A percentile compares a stretch with the other conserved stretches of the same genome.
phyloP scores from a whole-genome alignment of 1,140 invertebrate species.

The Calliopsis andreniformis region DNA sequence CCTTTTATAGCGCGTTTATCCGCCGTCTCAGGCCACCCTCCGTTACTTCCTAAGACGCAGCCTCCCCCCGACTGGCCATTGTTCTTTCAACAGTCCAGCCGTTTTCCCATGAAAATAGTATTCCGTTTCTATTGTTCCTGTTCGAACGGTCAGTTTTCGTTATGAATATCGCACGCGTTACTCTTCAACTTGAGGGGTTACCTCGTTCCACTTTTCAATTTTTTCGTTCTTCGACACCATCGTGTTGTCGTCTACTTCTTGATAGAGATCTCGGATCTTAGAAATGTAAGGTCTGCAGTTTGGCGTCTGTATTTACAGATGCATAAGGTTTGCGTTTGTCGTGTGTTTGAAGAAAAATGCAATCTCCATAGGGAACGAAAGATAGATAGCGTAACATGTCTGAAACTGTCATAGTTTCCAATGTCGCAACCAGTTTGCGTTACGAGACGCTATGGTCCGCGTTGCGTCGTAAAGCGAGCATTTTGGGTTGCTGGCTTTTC shows the following conservation, averaged over 20 bases:
- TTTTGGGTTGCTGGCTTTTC: neutral
- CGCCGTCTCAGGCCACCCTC: constrained; percentile 1
- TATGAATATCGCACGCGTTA: neutral
- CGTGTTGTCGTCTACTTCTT: too few species aligned
- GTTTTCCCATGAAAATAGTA: constrained; percentile 12
- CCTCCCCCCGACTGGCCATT: constrained; percentile 21
- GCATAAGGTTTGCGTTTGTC: too few species aligned
- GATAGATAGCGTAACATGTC: constrained; percentile 57
- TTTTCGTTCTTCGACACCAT: neutral
- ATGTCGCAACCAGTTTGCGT: neutral
- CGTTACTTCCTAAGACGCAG: neutral
- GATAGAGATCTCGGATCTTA: neutral
- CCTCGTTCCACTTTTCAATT: neutral
- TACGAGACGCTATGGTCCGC: constrained; percentile 31
- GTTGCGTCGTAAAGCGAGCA: neutral
- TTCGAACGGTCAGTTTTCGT: constrained; percentile 8
- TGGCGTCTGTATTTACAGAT: too few species aligned
- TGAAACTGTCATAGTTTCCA: constrained; percentile 28
- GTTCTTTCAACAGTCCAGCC: constrained; percentile 36
- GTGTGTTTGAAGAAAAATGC: too few species aligned
- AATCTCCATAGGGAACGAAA: too few species aligned
- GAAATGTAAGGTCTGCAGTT: too few species aligned
- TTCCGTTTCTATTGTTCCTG: neutral
- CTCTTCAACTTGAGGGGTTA: neutral
- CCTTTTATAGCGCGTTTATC: constrained; percentile 54